Conservation (phyloP, 2,888 invertebrate species). For the Drosophila meridionalis region DNA sequence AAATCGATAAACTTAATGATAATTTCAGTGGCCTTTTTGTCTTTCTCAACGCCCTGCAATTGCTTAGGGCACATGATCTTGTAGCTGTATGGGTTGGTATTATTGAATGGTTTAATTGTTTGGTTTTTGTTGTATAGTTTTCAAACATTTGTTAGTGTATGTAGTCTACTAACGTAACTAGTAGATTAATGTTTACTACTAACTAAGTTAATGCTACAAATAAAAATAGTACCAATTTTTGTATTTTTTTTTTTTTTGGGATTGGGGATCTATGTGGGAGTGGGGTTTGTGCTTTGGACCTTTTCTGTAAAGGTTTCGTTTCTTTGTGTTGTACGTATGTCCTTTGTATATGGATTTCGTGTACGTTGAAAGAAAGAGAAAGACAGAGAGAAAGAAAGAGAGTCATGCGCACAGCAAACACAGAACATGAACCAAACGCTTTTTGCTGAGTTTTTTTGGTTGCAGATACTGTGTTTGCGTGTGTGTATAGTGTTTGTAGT, state of each 20-base stretch:
- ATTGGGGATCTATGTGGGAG: background rate
- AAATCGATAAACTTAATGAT: constrained; percentile 93
- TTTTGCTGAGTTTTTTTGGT: constrained; percentile 54
- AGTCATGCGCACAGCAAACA: constrained; percentile 58
- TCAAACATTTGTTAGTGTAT: constrained; percentile 45
- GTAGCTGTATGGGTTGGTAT: constrained; percentile 91
- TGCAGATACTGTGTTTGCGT: constrained; percentile 24
- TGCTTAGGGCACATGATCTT: constrained; percentile 99
- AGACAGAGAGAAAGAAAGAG: constrained; percentile 23
- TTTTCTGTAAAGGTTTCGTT: constrained; percentile 55
- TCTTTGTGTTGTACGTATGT: constrained; percentile 35
- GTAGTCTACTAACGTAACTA: constrained; percentile 43
- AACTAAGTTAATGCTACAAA: constrained; percentile 60
- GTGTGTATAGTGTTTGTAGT: constrained; percentile 26
- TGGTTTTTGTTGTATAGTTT: constrained; percentile 51
- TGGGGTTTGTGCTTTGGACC: constrained; percentile 21
- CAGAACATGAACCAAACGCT: constrained; percentile 43
- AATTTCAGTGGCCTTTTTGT: constrained; percentile 91
- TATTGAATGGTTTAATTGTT: constrained; percentile 49
- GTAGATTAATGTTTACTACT: constrained; percentile 35
- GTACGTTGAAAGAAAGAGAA: constrained; percentile 16
- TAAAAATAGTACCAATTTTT: constrained; percentile 47
- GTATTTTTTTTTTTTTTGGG: background rate
- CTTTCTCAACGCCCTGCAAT: constrained; percentile 85
- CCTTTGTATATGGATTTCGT: constrained; percentile 46